A percentile compares a stretch with the other conserved stretches of the same genome.
phyloP scores from a whole-genome alignment of 2,888 invertebrate species.

The Biston betularia region DNA sequence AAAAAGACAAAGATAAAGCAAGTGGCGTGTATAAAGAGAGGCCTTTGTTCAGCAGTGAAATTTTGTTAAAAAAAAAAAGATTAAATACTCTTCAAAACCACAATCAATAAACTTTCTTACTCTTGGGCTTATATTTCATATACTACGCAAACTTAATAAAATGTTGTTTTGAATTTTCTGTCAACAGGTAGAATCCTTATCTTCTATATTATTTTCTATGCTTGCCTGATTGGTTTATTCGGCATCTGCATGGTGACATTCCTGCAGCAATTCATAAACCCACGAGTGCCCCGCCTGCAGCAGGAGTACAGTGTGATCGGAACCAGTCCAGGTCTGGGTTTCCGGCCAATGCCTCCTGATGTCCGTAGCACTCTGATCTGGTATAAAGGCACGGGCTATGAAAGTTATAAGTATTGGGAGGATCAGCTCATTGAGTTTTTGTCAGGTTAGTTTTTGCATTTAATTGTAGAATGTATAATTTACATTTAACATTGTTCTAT shows the following conservation, averaged over 20 bases:
- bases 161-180: background rate
- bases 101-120: background rate
- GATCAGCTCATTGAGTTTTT: constrained; percentile 91
- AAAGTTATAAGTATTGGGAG: constrained; percentile 93
- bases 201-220: constrained; percentile 97
- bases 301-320: constrained; percentile 94
- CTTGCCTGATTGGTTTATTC: constrained; percentile 94
- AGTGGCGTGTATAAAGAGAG: too few species aligned
- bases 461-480: background rate
- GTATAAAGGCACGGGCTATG: constrained; percentile 93
- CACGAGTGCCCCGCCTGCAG: constrained; percentile 94
- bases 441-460: constrained; percentile 87
- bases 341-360: constrained; percentile 96
- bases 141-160: background rate
- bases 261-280: constrained; percentile 95
- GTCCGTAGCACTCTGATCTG: constrained; percentile 97
- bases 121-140: too few species aligned
- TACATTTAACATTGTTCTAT: background rate
- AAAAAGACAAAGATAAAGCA: too few species aligned
- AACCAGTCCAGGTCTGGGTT: constrained; percentile 97
- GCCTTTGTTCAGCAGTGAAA: too few species aligned
- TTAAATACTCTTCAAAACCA: background rate
- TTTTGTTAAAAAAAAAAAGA: too few species aligned
- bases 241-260: constrained; percentile 97
- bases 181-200: constrained; percentile 94